Percentiles rank a stretch among this genome's conserved stretches.
Evolutionary conservation across 2,113 vertebrate genomes (phyloP).

Genomic region (Sturnus vulgaris): DNA sequence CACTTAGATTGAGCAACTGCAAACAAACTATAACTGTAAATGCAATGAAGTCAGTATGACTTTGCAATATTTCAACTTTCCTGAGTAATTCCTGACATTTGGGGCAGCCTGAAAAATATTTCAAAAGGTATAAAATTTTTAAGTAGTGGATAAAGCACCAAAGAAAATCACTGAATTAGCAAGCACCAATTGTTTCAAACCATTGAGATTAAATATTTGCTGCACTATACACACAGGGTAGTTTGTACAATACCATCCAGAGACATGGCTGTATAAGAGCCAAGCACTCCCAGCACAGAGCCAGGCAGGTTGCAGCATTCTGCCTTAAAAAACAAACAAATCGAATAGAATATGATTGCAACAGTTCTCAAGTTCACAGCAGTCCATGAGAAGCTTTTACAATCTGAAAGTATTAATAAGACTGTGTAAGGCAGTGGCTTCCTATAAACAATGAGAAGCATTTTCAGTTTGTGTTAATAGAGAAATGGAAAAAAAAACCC

Average conservation of each 20-base stretch:
- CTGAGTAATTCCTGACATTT: background rate
- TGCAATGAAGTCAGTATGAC: background rate
- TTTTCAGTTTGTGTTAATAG: background rate
- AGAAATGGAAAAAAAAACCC: background rate
- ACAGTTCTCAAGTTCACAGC: background rate
- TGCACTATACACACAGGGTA: background rate
- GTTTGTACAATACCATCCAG: background rate
- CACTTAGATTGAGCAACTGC: background rate
- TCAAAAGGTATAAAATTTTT: background rate
- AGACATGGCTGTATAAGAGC: background rate
- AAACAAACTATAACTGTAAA: background rate
- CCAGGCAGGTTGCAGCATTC: background rate
- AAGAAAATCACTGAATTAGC: background rate
- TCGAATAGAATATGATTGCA: background rate
- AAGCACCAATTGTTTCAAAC: background rate
- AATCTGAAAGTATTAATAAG: background rate
- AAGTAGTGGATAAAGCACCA: background rate
- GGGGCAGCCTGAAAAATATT: background rate
- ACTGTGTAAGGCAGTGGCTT: background rate
- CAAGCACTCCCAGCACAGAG: background rate
- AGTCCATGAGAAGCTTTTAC: background rate
- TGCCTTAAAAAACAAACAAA: background rate
- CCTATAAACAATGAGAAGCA: background rate
- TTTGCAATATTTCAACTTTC: background rate
- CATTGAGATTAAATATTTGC: background rate